A percentile compares a stretch with the other conserved stretches of the same genome.
Evolutionary conservation across 1,140 invertebrate species (phyloP).

Genomic region (Matsumurasca onukii): DNA sequence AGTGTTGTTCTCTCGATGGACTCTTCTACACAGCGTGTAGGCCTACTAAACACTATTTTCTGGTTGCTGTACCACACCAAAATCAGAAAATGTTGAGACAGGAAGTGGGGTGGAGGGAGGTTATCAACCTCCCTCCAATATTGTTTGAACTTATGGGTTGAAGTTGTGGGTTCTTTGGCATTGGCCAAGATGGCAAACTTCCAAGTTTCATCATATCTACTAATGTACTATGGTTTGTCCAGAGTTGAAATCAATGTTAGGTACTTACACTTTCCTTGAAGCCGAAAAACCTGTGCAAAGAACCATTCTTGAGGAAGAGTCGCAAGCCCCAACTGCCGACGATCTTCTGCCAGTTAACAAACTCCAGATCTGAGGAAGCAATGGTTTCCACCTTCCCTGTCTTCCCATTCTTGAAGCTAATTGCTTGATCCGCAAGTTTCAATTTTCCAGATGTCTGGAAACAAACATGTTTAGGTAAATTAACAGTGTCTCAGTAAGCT

Average conservation of each 20-base stretch:
- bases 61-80: too few relatives aligned
- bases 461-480: slow-evolving; percentile 38
- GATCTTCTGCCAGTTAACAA: slow-evolving; percentile 91
- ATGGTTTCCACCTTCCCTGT: slow-evolving; percentile 97
- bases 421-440: slow-evolving; percentile 88
- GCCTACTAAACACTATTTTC: too few relatives aligned
- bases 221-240: not conserved
- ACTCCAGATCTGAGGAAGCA: slow-evolving; percentile 78
- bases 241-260: not conserved
- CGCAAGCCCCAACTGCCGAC: slow-evolving; percentile 87
- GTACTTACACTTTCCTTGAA: slow-evolving; percentile 85
- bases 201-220: too few relatives aligned
- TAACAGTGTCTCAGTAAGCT: not conserved
- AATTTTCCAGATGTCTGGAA: slow-evolving; percentile 78
- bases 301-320: slow-evolving; percentile 89
- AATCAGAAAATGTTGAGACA: too few relatives aligned
- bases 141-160: too few relatives aligned
- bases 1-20: too few relatives aligned
- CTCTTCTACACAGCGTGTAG: too few relatives aligned
- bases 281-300: slow-evolving; percentile 88
- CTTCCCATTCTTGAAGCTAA: slow-evolving; percentile 94
- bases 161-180: too few relatives aligned
- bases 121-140: too few relatives aligned
- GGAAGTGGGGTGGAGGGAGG: too few relatives aligned
- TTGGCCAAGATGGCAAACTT: too few relatives aligned